Conservation (phyloP, 2,797 vertebrate species). For the Clarias fuscus region DNA sequence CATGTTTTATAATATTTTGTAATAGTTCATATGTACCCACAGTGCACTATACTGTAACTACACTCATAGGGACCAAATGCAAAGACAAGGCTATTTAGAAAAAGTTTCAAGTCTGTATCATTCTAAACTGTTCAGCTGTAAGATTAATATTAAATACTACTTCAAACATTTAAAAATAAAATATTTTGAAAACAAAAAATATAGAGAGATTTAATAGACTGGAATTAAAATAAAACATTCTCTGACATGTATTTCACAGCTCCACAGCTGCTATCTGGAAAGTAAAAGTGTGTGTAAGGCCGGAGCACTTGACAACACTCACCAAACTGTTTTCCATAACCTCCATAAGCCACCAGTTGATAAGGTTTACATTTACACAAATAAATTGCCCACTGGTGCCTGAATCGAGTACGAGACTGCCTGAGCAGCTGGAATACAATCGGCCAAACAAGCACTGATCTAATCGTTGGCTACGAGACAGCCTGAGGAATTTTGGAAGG, state of each 20-base stretch:
- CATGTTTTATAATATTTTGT: not conserved
- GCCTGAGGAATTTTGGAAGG: not conserved
- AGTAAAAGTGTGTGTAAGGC: not conserved
- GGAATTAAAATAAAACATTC: not conserved
- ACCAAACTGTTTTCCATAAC: constrained; percentile 9
- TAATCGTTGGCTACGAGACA: not conserved
- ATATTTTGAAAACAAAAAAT: not conserved
- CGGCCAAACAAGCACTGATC: not conserved
- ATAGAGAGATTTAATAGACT: not conserved
- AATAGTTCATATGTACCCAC: not conserved
- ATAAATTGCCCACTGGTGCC: constrained; percentile 4
- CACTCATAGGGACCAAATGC: not conserved
- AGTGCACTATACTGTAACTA: not conserved
- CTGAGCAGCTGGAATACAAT: constrained; percentile 14
- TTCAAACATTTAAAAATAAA: not conserved
- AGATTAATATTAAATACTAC: not conserved
- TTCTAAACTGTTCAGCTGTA: not conserved
- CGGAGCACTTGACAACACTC: not conserved
- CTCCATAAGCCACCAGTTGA: not conserved
- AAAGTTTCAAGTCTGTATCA: not conserved
- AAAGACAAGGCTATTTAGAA: not conserved
- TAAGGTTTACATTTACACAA: constrained; percentile 2
- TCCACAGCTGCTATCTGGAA: not conserved
- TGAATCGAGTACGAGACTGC: not conserved
- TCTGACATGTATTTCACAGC: not conserved